These are phyloP conservation scores for Eupristina koningsbergeri DNA, from an alignment of 1,140 invertebrate species.

Conservation along the genomic window DNA sequence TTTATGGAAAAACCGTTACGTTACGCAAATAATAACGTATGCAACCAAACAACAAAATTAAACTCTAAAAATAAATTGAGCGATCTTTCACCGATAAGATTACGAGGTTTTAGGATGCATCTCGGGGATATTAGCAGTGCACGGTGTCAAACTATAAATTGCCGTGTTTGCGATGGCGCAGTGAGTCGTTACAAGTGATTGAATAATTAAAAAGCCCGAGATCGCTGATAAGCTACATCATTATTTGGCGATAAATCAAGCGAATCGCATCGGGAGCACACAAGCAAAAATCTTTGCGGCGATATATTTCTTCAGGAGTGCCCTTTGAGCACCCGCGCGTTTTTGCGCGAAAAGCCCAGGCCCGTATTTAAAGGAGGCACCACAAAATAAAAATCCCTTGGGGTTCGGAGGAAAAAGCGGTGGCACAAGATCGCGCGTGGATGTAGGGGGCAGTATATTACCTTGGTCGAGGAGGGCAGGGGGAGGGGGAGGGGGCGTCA, in stretches of 20 bases:
- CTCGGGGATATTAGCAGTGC: neutral
- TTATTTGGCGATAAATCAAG: slow-evolving; percentile 6
- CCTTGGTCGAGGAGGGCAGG: neutral
- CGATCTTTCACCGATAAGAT: too few species aligned
- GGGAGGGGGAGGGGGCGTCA: slow-evolving; percentile 17
- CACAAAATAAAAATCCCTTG: too few species aligned
- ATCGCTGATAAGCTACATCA: slow-evolving; percentile 6
- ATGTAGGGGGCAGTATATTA: slow-evolving; percentile 17
- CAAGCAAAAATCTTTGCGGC: neutral
- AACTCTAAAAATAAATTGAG: too few species aligned
- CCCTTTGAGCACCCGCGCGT: neutral
- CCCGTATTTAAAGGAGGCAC: too few species aligned
- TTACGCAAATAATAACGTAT: too few species aligned
- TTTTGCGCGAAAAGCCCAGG: neutral
- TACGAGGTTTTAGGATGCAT: too few species aligned
- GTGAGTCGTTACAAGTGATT: neutral
- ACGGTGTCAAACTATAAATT: neutral
- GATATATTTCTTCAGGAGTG: too few species aligned
- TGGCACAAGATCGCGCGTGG: neutral
- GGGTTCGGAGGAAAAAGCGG: neutral
- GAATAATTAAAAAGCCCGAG: neutral
- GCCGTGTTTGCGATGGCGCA: neutral
- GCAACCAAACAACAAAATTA: too few species aligned
- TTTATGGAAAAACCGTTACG: neutral
- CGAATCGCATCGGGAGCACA: neutral